Conservation (phyloP, 2,113 vertebrate genomes). For the Sylvietta virens region DNA sequence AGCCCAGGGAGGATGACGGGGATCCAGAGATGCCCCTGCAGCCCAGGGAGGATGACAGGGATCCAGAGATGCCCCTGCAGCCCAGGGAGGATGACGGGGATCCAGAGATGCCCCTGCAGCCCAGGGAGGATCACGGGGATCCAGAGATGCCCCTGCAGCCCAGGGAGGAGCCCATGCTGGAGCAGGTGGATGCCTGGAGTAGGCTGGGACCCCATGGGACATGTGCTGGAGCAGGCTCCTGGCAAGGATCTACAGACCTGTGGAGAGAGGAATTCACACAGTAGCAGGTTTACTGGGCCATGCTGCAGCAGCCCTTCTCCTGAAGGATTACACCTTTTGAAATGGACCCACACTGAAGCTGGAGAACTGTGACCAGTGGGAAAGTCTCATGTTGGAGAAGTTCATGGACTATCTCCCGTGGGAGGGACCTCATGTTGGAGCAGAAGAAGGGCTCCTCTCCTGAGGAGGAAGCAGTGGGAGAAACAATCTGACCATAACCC, state of each 20-base stretch:
- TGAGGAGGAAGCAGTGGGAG: not conserved
- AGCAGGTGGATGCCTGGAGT: not conserved
- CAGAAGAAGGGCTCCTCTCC: not conserved
- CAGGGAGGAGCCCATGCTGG: not conserved
- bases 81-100: too few species aligned
- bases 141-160: not conserved
- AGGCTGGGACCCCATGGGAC: not conserved
- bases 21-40: too few species aligned
- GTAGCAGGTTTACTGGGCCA: not conserved
- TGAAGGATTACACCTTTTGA: not conserved
- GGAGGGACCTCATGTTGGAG: not conserved
- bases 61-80: not conserved
- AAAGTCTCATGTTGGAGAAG: not conserved
- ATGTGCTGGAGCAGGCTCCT: not conserved
- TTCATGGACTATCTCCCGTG: not conserved
- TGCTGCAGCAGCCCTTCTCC: not conserved
- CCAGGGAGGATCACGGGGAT: not conserved
- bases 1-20: too few species aligned
- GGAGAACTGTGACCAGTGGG: fast-evolving
- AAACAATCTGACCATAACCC: not conserved
- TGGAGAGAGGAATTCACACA: not conserved
- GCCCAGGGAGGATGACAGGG: not conserved
- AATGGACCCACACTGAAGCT: not conserved
- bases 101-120: not conserved
- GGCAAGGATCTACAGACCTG: not conserved